Percentiles rank a stretch among this genome's conserved stretches.
phyloP scores from a whole-genome alignment of 1,140 invertebrate species.

The Ceratoteleas bidentatus region DNA sequence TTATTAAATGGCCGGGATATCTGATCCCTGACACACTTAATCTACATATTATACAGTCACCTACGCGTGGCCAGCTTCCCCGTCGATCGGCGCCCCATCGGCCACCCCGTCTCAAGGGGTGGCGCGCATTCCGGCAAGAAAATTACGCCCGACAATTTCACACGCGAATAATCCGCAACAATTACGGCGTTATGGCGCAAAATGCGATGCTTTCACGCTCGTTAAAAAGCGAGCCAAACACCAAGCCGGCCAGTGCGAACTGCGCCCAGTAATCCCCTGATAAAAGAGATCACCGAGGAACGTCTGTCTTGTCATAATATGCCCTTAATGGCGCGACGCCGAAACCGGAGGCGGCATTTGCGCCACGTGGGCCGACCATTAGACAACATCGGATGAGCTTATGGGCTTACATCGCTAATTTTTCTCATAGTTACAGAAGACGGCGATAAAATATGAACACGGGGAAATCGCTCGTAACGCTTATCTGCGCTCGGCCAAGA shows the following conservation, averaged over 20 bases:
- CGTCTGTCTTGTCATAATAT: constrained; percentile 76
- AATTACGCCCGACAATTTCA: constrained; percentile 59
- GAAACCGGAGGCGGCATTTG: constrained; percentile 74
- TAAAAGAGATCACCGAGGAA: constrained; percentile 58
- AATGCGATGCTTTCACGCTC: constrained; percentile 40
- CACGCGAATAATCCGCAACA: constrained; percentile 53
- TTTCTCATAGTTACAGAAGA: no score
- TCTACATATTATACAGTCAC: constrained; percentile 81
- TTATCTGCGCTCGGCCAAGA: no score
- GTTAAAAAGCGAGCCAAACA: constrained; percentile 32
- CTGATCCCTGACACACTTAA: constrained; percentile 81
- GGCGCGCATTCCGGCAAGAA: constrained; percentile 52
- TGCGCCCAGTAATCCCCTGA: constrained; percentile 30
- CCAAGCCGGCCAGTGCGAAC: constrained; percentile 7
- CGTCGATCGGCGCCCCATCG: constrained; percentile 44
- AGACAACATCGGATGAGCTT: constrained; percentile 71
- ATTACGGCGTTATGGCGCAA: constrained; percentile 30
- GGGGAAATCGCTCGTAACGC: no score
- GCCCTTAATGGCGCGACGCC: constrained; percentile 77
- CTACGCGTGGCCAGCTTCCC: constrained; percentile 75
- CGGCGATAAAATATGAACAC: no score
- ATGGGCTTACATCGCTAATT: constrained; percentile 72
- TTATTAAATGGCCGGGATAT: constrained; percentile 81
- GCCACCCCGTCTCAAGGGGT: constrained; percentile 56
- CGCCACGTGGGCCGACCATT: constrained; percentile 76